Base-by-base conservation (phyloP, 1,140 invertebrate species). In the Tetramorium parvispinum region DNA sequence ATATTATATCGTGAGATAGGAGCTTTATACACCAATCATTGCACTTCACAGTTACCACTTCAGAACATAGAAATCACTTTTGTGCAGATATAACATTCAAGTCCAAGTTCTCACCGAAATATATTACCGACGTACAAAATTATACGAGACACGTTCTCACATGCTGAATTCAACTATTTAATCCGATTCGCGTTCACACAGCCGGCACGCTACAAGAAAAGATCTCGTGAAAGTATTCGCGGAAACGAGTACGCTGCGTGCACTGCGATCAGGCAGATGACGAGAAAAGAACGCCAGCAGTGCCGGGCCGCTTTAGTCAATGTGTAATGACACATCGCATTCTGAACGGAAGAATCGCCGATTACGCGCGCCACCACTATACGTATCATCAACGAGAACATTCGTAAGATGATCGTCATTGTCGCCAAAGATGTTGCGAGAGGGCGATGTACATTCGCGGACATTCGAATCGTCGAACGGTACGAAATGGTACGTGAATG, bases 401-500 rank as follows among this genome's bases (percentile, higher is more conserved):
- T 8, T 43, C 6, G 7, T 7, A 43, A 11, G n/a, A 53, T 61
- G n/a, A 53, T 61, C 32, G 59, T 46, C 61, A 7, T 46, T 16
- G 3, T 4, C 32, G 21, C 43, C 8, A 5, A 21, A 5, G 21
- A 75, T 8, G 10, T 49, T 16, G 40, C 75, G 57, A 32, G 27
- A 61, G 61, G 55, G 57, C 81, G 87, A 71, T 27, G 87, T 18
- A 27, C 37, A 27, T 18, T 40, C 85, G 85, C 11, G 13, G 6
- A 61, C 59, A 32, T 61, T 61, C 27, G 32, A 65, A 65, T n/a
- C 32, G 18, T 91, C 90, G 87, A 87, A 89, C 78, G 32, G 32
- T 32, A 66, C 75, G 87, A 92, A 92, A 93, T 92, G 79, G 85
- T 87, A 85, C 75, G 73, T 81, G 88, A 92, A 89, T 94, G 93